Base-by-base conservation (phyloP, 1,140 invertebrate genomes). In the Dryas iulia region DNA sequence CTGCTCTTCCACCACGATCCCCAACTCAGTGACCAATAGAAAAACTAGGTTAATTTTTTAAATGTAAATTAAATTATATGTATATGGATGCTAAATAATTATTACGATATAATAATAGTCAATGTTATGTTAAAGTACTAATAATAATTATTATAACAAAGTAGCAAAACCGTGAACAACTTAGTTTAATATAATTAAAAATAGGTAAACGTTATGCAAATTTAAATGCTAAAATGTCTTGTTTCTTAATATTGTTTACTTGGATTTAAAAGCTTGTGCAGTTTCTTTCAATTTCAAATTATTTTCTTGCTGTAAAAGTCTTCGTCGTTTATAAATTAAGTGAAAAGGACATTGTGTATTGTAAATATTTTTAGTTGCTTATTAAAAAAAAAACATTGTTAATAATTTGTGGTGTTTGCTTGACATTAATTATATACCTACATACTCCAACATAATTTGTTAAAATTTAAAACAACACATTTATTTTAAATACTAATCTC, bases 1-100 rank as follows among this genome's bases (percentile, higher is more conserved):
- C 81, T 0, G 58, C 72, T 1, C 68, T 84, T 54, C 77, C 84
- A 14, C 78, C 84, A 11, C 81, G 86, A 10, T 84, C 87, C 8
- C 84, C 87, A 10, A 61, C 80, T 6, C 86, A 90, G 76, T 88
- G 86, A 85, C 72, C 24, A 60, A 54, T 33, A 25, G 0, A 63
- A 33, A 54, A 54, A 33, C 7, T 63, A 63, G 61, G n/a, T 14
- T 25, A 60, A 23, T 25, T 23, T 52, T 60, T 35, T 71, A 71
- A 65, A 59, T 52, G 8, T 35, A 67, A 67, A 67, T 57, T 52
- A 31, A 58, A 63, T 35, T 30, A 60, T 61, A 67, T 35, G 28
- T 59, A 59, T 56, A 59, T 66, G 25, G 4, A 54, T 30, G 39
- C 11, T 67, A 59, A 70, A 53, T 63, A 61, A 56, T 7, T 14